Evolutionary conservation across 2,888 invertebrate genomes (phyloP).

Genomic region (Hirtodrosophila confusa): DNA sequence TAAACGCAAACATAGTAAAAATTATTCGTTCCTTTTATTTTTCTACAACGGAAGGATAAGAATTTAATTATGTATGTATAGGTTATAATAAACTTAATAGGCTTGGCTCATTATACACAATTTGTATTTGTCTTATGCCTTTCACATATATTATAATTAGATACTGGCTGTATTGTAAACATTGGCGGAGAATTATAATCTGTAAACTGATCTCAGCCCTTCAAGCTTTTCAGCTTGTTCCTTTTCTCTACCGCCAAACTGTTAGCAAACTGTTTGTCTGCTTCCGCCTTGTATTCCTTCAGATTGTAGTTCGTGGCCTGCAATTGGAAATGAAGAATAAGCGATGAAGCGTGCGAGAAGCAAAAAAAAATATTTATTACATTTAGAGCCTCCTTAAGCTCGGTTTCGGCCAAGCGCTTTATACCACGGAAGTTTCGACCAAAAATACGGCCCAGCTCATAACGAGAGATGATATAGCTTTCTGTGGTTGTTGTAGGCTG

Average conservation of each 20-base stretch:
- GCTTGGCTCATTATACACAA: too few relatives aligned
- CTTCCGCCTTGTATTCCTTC: constrained; percentile 79
- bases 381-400: constrained; percentile 82
- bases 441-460: constrained; percentile 82
- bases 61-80: too few relatives aligned
- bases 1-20: too few relatives aligned
- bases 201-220: constrained; percentile 47
- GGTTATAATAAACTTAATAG: too few relatives aligned
- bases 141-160: too few relatives aligned
- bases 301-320: constrained; percentile 83
- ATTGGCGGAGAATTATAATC: too few relatives aligned
- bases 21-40: too few relatives aligned
- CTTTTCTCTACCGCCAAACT: constrained; percentile 79
- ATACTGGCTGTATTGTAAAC: too few relatives aligned
- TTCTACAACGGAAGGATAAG: too few relatives aligned
- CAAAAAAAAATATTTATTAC: constrained; percentile 57
- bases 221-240: constrained; percentile 70
- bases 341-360: not conserved
- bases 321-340: constrained; percentile 5
- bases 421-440: constrained; percentile 83
- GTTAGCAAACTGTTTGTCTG: constrained; percentile 81
- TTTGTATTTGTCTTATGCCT: too few relatives aligned
- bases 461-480: constrained; percentile 80
- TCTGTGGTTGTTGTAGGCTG: constrained; percentile 80
- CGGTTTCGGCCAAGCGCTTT: constrained; percentile 80